phyloP scores from a whole-genome alignment of 2,113 vertebrate genomes.

The Haliaeetus leucogaster region DNA sequence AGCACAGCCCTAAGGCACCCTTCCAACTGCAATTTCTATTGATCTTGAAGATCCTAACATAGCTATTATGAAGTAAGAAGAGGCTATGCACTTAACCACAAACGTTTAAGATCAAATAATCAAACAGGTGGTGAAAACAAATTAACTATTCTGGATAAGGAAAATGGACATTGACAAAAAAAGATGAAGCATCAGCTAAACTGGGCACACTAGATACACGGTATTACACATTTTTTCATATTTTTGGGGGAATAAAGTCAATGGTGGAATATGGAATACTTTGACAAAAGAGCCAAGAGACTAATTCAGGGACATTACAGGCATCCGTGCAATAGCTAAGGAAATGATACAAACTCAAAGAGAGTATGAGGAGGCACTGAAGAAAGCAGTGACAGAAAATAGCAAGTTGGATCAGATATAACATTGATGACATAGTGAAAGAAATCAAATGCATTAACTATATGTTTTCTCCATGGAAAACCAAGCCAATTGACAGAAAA shows the following conservation, averaged over 20 bases:
- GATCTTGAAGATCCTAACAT: neutral
- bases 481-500: neutral
- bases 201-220: neutral
- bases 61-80: neutral
- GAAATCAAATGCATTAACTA: neutral
- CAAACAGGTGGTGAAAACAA: neutral
- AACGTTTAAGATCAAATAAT: neutral
- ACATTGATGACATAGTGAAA: neutral
- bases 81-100: neutral
- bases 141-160: neutral
- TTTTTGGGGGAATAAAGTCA: neutral
- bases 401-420: neutral
- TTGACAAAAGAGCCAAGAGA: neutral
- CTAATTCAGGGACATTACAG: neutral
- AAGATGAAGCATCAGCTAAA: neutral
- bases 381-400: neutral
- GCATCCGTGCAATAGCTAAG: neutral
- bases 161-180: neutral
- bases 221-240: neutral
- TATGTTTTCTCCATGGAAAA: neutral
- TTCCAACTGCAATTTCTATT: neutral
- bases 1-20: neutral
- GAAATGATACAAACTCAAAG: neutral
- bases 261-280: neutral
- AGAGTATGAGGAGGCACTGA: neutral